Base-by-base conservation (phyloP, 1,140 invertebrate genomes). In the Cyrtorhinus lividipennis region DNA sequence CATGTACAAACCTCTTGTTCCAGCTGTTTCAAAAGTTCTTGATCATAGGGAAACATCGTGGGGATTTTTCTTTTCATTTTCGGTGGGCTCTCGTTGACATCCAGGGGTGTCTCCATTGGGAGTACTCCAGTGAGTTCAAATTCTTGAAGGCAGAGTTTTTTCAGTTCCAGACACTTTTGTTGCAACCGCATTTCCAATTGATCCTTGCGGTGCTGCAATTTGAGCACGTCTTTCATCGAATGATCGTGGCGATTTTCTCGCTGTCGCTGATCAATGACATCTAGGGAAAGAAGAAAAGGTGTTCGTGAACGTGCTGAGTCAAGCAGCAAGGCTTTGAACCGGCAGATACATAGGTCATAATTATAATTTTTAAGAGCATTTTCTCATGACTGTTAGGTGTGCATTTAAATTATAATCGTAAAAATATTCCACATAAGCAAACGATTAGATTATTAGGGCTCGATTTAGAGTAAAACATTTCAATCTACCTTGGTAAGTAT, bases 41-140 rank as follows among this genome's bases (percentile, higher is more conserved):
- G n/a, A 18, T 30, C 27, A 26, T 85, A 75, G 18, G 80, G 77
- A 70, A 84, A 88, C 8, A 81, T 73, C 30, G 85, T 85, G 24
- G 81, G 81, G 27, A 86, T 76, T 68, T 84, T 75, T 66, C 81
- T 73, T 65, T 79, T 73, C 63, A 89, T 79, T 27, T 72, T 70
- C 22, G 88, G 87, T 26, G 79, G 75, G 44, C 79, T 78, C 71
- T 90, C 86, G 53, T 87, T 87, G 15, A 86, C 84, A 59, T 79
- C 83, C 25, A 86, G 69, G 5, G 88, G 88, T 56, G 82, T 86
- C 73, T 92, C 89, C 12, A 81, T 79, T 24, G 89, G 88, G 68
- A 92, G 75, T 66, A 85, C 73, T 62, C 89, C 89, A 1, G 86
- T 91, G 45, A 92, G 72, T 68, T 90, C 85, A 15, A 84, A 87